Evolutionary conservation across 1,140 invertebrate genomes (phyloP).

Genomic region (Triops cancriformis): DNA sequence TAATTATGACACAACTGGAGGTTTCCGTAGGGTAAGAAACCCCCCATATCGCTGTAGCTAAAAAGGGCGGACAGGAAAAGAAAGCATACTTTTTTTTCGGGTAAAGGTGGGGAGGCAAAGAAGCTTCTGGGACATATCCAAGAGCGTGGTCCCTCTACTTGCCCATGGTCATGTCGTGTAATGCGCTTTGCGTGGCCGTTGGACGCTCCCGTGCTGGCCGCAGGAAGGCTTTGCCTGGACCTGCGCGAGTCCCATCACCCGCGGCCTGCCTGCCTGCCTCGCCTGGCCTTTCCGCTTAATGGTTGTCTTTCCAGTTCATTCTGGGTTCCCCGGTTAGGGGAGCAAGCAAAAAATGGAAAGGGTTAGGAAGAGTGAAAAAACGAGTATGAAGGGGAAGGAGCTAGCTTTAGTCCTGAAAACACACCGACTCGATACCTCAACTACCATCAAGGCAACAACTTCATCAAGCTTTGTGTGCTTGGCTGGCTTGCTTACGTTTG

Average conservation of each 20-base stretch:
- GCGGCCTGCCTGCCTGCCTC: not conserved
- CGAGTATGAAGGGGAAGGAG: not conserved
- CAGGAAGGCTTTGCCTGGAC: not conserved
- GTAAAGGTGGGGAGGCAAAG: not conserved
- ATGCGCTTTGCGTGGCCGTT: not conserved
- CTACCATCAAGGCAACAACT: not conserved
- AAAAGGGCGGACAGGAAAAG: not conserved
- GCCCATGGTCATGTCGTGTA: not conserved
- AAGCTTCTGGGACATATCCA: not conserved
- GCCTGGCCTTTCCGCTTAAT: not conserved
- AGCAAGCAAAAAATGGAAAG: not conserved
- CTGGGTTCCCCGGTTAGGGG: not conserved
- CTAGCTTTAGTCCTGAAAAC: not conserved
- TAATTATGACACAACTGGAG: conserved; percentile 7
- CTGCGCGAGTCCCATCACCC: too few relatives aligned
- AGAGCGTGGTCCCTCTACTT: not conserved
- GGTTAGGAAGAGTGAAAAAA: not conserved
- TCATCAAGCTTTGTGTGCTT: not conserved
- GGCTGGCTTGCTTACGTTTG: not conserved
- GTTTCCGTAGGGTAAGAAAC: conserved; percentile 4
- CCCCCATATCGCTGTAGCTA: not conserved
- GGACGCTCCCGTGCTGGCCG: conserved; percentile 6
- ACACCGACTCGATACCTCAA: not conserved
- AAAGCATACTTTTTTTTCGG: not conserved
- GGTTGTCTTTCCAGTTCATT: not conserved